Percentiles rank a stretch among this genome's conserved stretches.
Evolutionary conservation across 1,140 invertebrate genomes (phyloP).

Genomic region (Drosophila repletoides): DNA sequence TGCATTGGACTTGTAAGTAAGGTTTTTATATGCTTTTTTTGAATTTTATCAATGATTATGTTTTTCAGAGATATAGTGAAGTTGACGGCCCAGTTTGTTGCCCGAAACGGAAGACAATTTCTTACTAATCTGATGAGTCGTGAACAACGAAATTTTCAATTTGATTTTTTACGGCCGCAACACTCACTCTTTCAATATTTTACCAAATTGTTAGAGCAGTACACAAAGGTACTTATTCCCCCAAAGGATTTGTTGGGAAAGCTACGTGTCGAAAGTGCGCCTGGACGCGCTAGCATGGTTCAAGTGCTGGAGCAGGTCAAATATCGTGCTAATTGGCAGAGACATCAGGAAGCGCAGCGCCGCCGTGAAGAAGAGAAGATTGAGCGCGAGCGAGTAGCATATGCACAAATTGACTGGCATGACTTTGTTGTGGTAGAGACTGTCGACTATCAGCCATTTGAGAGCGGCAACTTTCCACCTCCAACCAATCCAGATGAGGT

Average conservation of each 20-base stretch:
- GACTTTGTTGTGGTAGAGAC: slow-evolving; percentile 99
- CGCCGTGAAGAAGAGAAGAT: slow-evolving; percentile 96
- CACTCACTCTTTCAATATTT: slow-evolving; percentile 99
- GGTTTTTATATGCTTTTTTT: neutral
- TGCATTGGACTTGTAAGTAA: slow-evolving; percentile 93
- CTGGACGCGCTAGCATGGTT: slow-evolving; percentile 84
- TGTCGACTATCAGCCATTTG: slow-evolving; percentile 98
- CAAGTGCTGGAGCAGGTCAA: slow-evolving; percentile 95
- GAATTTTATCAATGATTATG: neutral
- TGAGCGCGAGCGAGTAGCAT: slow-evolving; percentile 97
- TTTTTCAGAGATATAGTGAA: slow-evolving; percentile 96
- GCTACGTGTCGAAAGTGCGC: slow-evolving; percentile 89
- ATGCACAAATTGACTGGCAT: slow-evolving; percentile 99
- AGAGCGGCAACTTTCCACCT: slow-evolving; percentile 97
- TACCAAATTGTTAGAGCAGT: slow-evolving; percentile 98
- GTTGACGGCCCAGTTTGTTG: slow-evolving; percentile 99
- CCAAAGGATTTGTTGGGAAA: slow-evolving; percentile 94
- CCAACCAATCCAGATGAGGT: slow-evolving; percentile 99
- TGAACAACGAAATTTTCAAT: slow-evolving; percentile 99
- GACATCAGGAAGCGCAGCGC: slow-evolving; percentile 95
- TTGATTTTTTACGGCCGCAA: slow-evolving; percentile 99
- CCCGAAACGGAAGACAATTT: slow-evolving; percentile 98
- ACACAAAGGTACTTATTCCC: slow-evolving; percentile 97
- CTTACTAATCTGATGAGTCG: slow-evolving; percentile 99
- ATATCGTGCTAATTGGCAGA: slow-evolving; percentile 97